These are phyloP conservation scores for Chymomyza fuscimana DNA, from an alignment of 2,888 invertebrate species.

Conservation along the genomic window DNA sequence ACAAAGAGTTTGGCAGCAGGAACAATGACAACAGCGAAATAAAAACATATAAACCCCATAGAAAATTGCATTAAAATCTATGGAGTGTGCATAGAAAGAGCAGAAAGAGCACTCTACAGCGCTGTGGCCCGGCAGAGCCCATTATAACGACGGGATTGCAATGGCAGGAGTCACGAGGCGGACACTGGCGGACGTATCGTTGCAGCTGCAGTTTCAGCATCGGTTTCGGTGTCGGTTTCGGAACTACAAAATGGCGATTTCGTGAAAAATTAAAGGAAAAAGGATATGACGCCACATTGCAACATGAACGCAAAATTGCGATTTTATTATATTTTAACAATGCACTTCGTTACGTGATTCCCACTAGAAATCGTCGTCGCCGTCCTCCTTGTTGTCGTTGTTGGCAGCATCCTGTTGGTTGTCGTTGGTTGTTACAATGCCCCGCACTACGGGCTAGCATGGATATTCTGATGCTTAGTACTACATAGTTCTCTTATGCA, in stretches of 20 bases:
- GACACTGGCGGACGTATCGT: slow-evolving; percentile 22
- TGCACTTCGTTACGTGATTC: slow-evolving; percentile 76
- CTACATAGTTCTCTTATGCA: slow-evolving; percentile 40
- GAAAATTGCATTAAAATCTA: slow-evolving; percentile 75
- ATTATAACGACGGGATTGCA: not conserved
- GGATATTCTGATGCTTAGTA: slow-evolving; percentile 33
- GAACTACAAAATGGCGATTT: slow-evolving; percentile 74
- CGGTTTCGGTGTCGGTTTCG: slow-evolving; percentile 54
- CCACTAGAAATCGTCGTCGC: slow-evolving; percentile 65
- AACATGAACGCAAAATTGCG: slow-evolving; percentile 75
- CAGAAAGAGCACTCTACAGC: slow-evolving; percentile 8
- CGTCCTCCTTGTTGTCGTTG: slow-evolving; percentile 21
- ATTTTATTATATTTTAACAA: slow-evolving; percentile 74
- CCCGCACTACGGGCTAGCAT: slow-evolving; percentile 20
- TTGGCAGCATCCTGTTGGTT: not conserved
- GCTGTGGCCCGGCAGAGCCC: not conserved
- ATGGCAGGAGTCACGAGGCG: slow-evolving; percentile 14
- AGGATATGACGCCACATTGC: slow-evolving; percentile 74
- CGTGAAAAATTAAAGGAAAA: slow-evolving; percentile 75
- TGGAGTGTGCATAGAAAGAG: slow-evolving; percentile 71
- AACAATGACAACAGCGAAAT: slow-evolving; percentile 69
- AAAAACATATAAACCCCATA: slow-evolving; percentile 63
- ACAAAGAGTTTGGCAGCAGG: slow-evolving; percentile 71
- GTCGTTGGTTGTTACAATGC: not conserved
- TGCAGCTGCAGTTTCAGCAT: slow-evolving; percentile 22